A percentile compares a stretch with the other conserved stretches of the same genome.
Conservation (phyloP, 2,888 invertebrate species). For the Stegophylla sp. region DNA sequence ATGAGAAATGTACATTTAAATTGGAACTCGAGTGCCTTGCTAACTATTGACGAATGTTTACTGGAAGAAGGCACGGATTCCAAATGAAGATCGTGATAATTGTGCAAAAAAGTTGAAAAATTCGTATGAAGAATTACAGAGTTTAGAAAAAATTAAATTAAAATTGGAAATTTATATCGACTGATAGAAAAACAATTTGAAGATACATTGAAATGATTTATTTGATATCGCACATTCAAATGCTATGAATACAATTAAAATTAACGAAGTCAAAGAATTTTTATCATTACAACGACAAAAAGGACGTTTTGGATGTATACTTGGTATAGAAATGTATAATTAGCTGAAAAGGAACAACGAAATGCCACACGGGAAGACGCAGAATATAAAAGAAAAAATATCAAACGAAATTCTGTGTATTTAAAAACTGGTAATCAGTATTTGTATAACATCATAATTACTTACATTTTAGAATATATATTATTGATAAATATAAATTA, state of each 20-base stretch:
- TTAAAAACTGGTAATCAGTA: slow-evolving; percentile 12
- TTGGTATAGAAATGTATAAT: background rate
- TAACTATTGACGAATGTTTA: slow-evolving; percentile 28
- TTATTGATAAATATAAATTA: no score
- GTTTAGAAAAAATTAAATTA: background rate
- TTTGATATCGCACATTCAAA: slow-evolving; percentile 9
- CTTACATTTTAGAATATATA: slow-evolving; percentile 6
- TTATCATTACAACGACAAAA: background rate
- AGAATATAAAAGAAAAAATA: slow-evolving; percentile 27
- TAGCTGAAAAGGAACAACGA: slow-evolving; percentile 15
- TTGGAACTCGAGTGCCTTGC: slow-evolving; percentile 14
- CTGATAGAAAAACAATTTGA: background rate
- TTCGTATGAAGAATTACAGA: background rate
- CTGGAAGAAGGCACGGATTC: slow-evolving; percentile 30
- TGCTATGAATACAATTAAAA: background rate
- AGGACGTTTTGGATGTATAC: background rate
- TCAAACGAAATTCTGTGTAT: background rate
- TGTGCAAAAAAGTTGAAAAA: slow-evolving; percentile 37
- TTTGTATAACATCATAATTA: background rate
- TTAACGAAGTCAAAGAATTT: slow-evolving; percentile 4
- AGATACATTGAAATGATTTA: background rate
- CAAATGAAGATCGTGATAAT: slow-evolving; percentile 24
- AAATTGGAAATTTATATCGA: background rate
- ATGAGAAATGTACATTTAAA: slow-evolving; percentile 31
- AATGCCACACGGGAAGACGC: background rate